These are phyloP conservation scores for Epicauta chinensis DNA, from an alignment of 1,140 invertebrate species.

Conservation along the genomic window DNA sequence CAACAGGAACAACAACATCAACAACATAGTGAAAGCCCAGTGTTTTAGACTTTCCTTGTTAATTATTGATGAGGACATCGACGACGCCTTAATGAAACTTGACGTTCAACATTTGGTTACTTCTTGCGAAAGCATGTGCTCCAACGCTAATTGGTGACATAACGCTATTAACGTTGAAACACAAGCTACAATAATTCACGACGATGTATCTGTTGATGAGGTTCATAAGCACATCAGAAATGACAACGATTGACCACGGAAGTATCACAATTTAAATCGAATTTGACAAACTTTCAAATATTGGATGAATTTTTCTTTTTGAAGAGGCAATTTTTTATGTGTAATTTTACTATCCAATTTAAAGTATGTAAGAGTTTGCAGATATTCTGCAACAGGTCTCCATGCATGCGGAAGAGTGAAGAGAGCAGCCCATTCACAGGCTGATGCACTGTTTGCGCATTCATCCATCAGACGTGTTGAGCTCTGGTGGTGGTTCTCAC, in stretches of 20 bases:
- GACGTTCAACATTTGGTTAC: slow-evolving; percentile 31
- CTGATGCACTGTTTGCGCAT: slow-evolving; percentile 42
- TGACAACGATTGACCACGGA: too few species aligned
- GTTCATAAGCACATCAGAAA: too few species aligned
- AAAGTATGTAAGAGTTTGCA: too few species aligned
- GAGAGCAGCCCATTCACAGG: slow-evolving; percentile 19
- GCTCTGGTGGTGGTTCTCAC: neutral
- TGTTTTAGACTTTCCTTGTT: slow-evolving; percentile 19
- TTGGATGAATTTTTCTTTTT: too few species aligned
- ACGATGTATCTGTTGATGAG: slow-evolving; percentile 15
- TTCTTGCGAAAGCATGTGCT: slow-evolving; percentile 30
- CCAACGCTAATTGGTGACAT: slow-evolving; percentile 31
- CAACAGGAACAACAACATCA: too few species aligned
- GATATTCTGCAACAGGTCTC: slow-evolving; percentile 26
- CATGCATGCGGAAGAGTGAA: slow-evolving; percentile 7
- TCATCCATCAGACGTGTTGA: slow-evolving; percentile 36
- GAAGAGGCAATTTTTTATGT: too few species aligned
- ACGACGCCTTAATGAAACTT: slow-evolving; percentile 20
- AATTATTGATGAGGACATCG: slow-evolving; percentile 28
- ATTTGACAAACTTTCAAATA: too few species aligned
- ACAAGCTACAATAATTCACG: slow-evolving; percentile 22
- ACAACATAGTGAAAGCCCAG: slow-evolving; percentile 7
- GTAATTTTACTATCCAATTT: too few species aligned
- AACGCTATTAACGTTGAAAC: slow-evolving; percentile 26
- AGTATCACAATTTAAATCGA: too few species aligned